phyloP scores from a whole-genome alignment of 2,797 vertebrate genomes.

The Pelobates cultripes region DNA sequence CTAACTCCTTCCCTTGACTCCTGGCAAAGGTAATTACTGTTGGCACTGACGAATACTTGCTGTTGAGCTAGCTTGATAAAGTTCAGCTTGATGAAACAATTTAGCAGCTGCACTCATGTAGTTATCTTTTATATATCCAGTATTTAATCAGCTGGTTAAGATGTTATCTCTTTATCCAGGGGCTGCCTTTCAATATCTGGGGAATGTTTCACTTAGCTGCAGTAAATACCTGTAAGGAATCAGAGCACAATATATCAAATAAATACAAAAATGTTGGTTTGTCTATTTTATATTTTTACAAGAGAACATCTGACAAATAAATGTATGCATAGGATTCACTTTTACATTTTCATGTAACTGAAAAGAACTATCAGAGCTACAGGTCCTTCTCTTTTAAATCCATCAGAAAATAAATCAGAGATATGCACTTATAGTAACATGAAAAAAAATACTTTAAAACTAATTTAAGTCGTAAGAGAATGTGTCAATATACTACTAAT shows the following conservation, averaged over 20 bases:
- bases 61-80: not conserved
- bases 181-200: not conserved
- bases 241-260: not conserved
- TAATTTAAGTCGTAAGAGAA: no score
- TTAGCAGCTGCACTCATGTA: not conserved
- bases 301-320: not conserved
- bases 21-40: constrained; percentile 1
- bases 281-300: not conserved
- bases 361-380: no score
- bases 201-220: not conserved
- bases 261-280: not conserved
- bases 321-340: no score
- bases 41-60: not conserved
- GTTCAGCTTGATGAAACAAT: constrained; percentile 6
- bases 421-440: no score
- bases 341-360: no score
- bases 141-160: constrained; percentile 5
- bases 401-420: no score
- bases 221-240: not conserved
- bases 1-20: not conserved
- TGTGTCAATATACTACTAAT: no score
- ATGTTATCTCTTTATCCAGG: constrained; percentile 2
- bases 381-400: no score
- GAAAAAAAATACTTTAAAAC: no score
- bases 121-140: not conserved